Evolutionary conservation across 2,113 vertebrate species (phyloP).

Genomic region (Trinectes maculatus): DNA sequence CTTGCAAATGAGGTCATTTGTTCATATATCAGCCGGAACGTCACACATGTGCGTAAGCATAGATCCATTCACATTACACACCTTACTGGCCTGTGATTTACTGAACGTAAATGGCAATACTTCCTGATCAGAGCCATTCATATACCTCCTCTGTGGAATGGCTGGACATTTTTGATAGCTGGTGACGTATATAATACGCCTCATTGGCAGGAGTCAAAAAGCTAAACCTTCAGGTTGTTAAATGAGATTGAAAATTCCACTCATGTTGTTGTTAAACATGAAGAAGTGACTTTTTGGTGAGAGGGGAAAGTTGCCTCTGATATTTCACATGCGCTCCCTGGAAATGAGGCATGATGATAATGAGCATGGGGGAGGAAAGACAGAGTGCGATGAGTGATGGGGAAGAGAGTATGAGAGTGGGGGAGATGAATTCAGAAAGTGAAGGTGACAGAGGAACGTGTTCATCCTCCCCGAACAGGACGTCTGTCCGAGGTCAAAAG

Average conservation of each 20-base stretch:
- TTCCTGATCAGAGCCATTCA: background rate
- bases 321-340: constrained; percentile 31
- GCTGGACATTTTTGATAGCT: background rate
- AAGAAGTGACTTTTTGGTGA: constrained; percentile 12
- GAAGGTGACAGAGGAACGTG: constrained; percentile 25
- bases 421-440: constrained; percentile 24
- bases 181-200: background rate
- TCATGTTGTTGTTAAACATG: constrained; percentile 39
- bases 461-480: constrained; percentile 21
- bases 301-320: constrained; percentile 18
- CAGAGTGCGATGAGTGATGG: constrained; percentile 22
- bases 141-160: background rate
- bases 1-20: constrained; percentile 38
- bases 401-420: constrained; percentile 27
- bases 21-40: background rate
- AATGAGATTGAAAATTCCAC: constrained; percentile 41
- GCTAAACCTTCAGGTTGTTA: background rate
- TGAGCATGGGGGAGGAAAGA: background rate
- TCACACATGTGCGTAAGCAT: background rate
- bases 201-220: background rate
- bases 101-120: background rate
- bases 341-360: constrained; percentile 19
- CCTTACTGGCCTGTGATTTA: background rate
- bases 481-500: constrained; percentile 26
- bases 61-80: background rate